Percentiles rank a stretch among this genome's conserved stretches.
phyloP scores from a whole-genome alignment of 2,888 invertebrate species.

The Troilus luridus region DNA sequence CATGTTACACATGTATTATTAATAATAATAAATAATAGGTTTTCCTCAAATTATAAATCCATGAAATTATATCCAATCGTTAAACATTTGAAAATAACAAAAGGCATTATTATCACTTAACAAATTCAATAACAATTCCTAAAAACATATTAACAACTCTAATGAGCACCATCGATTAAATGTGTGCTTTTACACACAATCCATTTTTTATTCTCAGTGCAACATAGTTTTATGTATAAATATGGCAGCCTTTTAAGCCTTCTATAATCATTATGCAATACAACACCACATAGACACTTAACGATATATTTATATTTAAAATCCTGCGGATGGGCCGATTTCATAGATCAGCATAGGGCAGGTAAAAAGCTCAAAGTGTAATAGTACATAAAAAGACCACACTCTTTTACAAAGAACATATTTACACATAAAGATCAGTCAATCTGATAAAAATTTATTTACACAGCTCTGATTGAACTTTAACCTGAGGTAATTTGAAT shows the following conservation, averaged over 20 bases:
- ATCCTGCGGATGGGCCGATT: constrained; percentile 5
- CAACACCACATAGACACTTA: constrained; percentile 48
- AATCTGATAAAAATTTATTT: constrained; percentile 50
- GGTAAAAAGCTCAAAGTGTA: constrained; percentile 43
- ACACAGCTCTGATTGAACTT: constrained; percentile 52
- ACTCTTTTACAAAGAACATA: constrained; percentile 30
- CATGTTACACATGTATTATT: neutral
- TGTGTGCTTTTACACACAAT: constrained; percentile 29
- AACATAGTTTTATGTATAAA: constrained; percentile 8
- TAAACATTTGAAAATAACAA: constrained; percentile 33
- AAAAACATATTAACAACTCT: constrained; percentile 46
- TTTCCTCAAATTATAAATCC: neutral
- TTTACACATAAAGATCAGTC: constrained; percentile 55
- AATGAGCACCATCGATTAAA: constrained; percentile 38
- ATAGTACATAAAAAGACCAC: constrained; percentile 28
- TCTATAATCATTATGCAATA: constrained; percentile 45
- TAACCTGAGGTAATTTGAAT: constrained; percentile 17
- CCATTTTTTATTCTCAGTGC: constrained; percentile 24
- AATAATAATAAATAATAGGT: constrained; percentile 12
- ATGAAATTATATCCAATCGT: constrained; percentile 21
- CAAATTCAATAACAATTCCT: constrained; percentile 40
- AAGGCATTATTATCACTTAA: constrained; percentile 44
- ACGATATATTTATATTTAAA: constrained; percentile 32
- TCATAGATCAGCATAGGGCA: constrained; percentile 15
- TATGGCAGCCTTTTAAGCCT: constrained; percentile 35